phyloP scores from a whole-genome alignment of 2,888 invertebrate species.

The Escarpia spicata region DNA sequence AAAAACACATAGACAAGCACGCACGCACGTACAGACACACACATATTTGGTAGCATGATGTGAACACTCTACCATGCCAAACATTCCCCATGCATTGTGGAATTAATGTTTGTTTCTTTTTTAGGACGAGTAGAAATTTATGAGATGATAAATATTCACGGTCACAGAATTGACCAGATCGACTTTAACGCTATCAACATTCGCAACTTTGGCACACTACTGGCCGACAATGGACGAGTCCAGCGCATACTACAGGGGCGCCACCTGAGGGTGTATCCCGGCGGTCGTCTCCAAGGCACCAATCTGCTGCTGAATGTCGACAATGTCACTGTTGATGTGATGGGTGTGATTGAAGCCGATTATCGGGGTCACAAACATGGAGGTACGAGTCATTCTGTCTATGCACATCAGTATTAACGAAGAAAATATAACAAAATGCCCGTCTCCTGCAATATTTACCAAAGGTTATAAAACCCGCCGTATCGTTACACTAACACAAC shows the following conservation, averaged over 20 bases:
- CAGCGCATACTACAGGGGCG: conserved; percentile 37
- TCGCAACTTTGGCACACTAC: conserved; percentile 48
- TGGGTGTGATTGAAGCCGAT: conserved; percentile 24
- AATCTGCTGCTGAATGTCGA: conserved; percentile 43
- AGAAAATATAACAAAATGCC: too few species aligned
- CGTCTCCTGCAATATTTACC: too few species aligned
- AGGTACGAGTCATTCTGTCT: neutral
- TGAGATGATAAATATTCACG: conserved; percentile 47
- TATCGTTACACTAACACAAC: too few species aligned
- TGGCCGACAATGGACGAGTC: conserved; percentile 44
- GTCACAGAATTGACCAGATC: conserved; percentile 45
- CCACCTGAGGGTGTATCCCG: conserved; percentile 46
- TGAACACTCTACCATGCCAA: too few species aligned
- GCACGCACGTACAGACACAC: too few species aligned
- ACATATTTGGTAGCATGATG: too few species aligned
- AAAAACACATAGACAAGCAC: too few species aligned
- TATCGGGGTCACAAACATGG: neutral
- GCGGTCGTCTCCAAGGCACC: conserved; percentile 45
- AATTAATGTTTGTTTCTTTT: neutral
- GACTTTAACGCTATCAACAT: conserved; percentile 47
- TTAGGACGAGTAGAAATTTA: conserved; percentile 46
- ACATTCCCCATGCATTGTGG: neutral
- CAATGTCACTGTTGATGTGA: conserved; percentile 44
- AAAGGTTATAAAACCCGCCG: too few species aligned
- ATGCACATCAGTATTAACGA: too few species aligned